Conservation (phyloP, 1,140 invertebrate genomes). For the Phthorimaea operculella region DNA sequence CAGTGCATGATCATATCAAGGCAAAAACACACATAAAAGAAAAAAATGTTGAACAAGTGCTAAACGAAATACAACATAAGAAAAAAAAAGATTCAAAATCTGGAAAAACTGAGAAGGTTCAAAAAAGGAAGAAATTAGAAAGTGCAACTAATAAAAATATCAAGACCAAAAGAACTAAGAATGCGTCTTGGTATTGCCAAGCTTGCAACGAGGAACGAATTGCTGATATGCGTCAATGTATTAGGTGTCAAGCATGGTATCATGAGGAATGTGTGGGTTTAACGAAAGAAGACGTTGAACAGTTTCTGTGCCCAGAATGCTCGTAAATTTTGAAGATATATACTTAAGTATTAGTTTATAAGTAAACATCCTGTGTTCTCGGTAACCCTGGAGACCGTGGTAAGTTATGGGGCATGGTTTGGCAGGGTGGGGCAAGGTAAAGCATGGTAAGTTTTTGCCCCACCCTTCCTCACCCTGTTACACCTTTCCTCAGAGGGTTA, state of each 20-base stretch:
- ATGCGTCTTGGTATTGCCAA: slow-evolving; percentile 17
- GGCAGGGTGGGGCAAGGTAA: no score
- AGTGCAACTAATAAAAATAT: not conserved
- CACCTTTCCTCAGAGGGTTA: no score
- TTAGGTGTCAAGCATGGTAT: slow-evolving; percentile 20
- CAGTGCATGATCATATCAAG: no score
- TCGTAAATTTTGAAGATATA: slow-evolving; percentile 9
- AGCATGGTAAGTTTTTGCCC: no score
- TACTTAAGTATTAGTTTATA: no score
- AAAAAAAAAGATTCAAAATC: slow-evolving; percentile 7
- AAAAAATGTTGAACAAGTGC: no score
- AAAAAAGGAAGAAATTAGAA: slow-evolving; percentile 5
- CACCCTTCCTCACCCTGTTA: no score
- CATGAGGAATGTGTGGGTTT: slow-evolving; percentile 21
- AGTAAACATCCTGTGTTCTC: no score
- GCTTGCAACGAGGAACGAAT: slow-evolving; percentile 15
- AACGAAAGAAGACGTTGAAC: slow-evolving; percentile 16
- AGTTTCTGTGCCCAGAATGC: slow-evolving; percentile 15
- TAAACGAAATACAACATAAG: not conserved
- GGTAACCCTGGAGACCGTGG: no score
- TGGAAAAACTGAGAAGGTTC: slow-evolving; percentile 12
- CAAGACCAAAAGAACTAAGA: slow-evolving; percentile 5
- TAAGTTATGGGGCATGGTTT: no score
- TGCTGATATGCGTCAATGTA: slow-evolving; percentile 17
- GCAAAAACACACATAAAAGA: no score